Percentiles rank a stretch among this genome's conserved stretches.
These are phyloP conservation scores for Danaus melanippus DNA, from an alignment of 1,140 invertebrate genomes.

Conservation along the genomic window DNA sequence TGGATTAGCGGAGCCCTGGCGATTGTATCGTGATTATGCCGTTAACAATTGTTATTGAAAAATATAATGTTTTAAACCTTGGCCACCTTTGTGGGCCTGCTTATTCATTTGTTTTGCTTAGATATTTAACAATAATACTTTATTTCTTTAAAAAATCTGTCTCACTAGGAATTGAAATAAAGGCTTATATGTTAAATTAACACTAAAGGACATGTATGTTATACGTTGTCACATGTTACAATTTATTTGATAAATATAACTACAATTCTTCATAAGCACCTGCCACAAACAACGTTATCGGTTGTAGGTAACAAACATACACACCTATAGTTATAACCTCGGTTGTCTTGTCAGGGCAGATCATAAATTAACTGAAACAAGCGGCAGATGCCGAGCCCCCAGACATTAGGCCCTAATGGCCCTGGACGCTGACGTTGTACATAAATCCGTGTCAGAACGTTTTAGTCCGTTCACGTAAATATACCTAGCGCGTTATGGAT, in stretches of 20 bases:
- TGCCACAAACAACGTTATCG: background rate
- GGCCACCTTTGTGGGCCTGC: no score
- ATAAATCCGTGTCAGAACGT: conserved; percentile 66
- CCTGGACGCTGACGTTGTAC: conserved; percentile 59
- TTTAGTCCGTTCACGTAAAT: conserved; percentile 6
- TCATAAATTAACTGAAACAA: conserved; percentile 70
- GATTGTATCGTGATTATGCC: conserved; percentile 67
- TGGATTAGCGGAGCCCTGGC: conserved; percentile 61
- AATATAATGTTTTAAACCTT: conserved; percentile 39
- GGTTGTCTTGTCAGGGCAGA: conserved; percentile 32
- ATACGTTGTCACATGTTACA: no score
- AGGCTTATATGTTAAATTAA: background rate
- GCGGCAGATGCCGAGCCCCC: conserved; percentile 54
- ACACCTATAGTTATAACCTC: conserved; percentile 1
- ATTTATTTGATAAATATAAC: no score
- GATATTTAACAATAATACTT: background rate
- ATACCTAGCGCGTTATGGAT: no score
- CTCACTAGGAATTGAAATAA: background rate
- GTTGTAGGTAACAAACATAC: background rate
- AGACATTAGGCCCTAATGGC: conserved; percentile 67
- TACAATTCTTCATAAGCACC: no score
- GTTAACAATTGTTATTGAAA: conserved; percentile 70
- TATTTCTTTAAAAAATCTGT: background rate
- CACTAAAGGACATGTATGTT: no score
- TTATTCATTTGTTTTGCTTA: background rate